Conservation (phyloP, 2,113 vertebrate genomes). For the Rutilus rutilus region DNA sequence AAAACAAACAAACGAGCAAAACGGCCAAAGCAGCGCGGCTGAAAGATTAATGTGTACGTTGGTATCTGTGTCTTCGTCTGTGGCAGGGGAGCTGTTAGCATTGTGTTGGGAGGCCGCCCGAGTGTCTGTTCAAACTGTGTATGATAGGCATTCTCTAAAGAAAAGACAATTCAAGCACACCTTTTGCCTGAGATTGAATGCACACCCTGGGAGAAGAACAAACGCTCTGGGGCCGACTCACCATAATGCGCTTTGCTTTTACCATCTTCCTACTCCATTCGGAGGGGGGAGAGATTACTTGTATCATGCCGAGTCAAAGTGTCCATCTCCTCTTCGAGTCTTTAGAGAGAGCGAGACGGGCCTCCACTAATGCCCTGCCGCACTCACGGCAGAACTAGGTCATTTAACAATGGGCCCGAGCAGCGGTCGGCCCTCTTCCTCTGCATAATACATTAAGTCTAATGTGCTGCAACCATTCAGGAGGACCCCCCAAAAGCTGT, state of each 20-base stretch:
- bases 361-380: constrained; percentile 74
- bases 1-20: constrained; percentile 59
- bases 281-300: constrained; percentile 72
- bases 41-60: constrained; percentile 65
- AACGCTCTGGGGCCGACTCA: constrained; percentile 67
- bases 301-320: constrained; percentile 80
- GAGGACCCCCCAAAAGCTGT: constrained; percentile 83
- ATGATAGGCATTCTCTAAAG: constrained; percentile 66
- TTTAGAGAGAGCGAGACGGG: constrained; percentile 76
- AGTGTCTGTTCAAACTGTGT: constrained; percentile 57
- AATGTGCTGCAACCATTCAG: constrained; percentile 89
- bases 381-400: constrained; percentile 90
- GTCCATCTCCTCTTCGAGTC: constrained; percentile 76
- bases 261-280: constrained; percentile 68
- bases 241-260: constrained; percentile 70
- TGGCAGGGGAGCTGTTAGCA: constrained; percentile 69
- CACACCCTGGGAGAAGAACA: constrained; percentile 73
- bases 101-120: constrained; percentile 69
- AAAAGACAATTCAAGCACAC: constrained; percentile 59
- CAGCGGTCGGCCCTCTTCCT: constrained; percentile 88
- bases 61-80: constrained; percentile 57
- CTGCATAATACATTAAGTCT: constrained; percentile 98
- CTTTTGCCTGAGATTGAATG: constrained; percentile 68
- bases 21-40: constrained; percentile 55
- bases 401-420: constrained; percentile 91